A percentile compares a stretch with the other conserved stretches of the same genome.
Conservation (phyloP, 2,888 invertebrate genomes). For the Euzetes globulus region DNA sequence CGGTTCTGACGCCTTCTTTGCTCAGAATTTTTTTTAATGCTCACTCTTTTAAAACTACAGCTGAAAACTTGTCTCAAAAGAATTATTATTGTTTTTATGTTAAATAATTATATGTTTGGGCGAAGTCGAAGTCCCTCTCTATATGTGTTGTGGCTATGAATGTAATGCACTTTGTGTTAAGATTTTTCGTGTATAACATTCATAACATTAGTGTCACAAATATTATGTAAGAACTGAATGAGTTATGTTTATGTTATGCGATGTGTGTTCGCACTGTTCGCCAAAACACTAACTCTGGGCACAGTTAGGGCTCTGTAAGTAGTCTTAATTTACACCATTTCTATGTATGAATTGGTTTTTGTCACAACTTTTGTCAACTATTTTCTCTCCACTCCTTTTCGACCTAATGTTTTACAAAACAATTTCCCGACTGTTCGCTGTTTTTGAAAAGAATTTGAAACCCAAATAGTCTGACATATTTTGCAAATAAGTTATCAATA, state of each 20-base stretch:
- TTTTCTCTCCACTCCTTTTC: background rate
- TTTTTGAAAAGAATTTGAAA: background rate
- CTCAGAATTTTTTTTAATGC: background rate
- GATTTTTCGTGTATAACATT: conserved; percentile 20
- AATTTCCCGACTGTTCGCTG: background rate
- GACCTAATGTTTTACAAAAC: background rate
- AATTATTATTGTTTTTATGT: conserved; percentile 21
- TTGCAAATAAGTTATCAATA: conserved; percentile 11
- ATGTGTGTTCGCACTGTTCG: background rate
- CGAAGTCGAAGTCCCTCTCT: background rate
- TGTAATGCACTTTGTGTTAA: conserved; percentile 1
- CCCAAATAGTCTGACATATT: background rate
- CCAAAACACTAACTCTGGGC: background rate
- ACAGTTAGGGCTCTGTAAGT: background rate
- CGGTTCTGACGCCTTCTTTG: background rate
- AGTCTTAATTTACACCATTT: conserved; percentile 14
- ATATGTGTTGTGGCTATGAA: background rate
- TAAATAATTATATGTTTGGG: conserved; percentile 22
- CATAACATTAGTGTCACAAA: conserved; percentile 21
- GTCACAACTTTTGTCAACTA: background rate
- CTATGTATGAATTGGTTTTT: background rate
- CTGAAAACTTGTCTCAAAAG: conserved; percentile 5
- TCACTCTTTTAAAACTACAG: background rate
- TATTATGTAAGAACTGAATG: conserved; percentile 18
- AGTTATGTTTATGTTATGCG: conserved; percentile 20